These are phyloP conservation scores for Cynopterus sphinx DNA, from an alignment of 2,797 vertebrate genomes.

Conservation along the genomic window DNA sequence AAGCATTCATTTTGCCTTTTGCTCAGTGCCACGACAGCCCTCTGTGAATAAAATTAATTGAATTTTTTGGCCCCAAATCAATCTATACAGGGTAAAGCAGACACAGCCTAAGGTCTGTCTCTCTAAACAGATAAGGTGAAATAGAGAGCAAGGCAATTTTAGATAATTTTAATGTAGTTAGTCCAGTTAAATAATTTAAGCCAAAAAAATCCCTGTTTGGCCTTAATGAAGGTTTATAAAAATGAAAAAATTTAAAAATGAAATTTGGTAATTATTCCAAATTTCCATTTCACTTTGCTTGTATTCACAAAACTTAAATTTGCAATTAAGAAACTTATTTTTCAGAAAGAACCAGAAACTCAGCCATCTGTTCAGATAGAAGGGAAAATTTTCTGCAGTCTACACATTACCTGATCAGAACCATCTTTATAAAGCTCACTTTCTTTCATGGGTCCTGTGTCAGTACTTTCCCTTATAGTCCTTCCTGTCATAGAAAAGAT, in stretches of 20 bases:
- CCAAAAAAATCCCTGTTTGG: slow-evolving; percentile 53
- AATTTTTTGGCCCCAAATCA: slow-evolving; percentile 70
- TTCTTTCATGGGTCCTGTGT: background rate
- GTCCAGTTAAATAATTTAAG: slow-evolving; percentile 74
- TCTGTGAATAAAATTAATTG: slow-evolving; percentile 75
- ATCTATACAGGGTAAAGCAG: slow-evolving; percentile 63
- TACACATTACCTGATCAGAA: background rate
- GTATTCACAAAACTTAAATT: slow-evolving; percentile 41
- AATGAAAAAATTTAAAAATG: slow-evolving; percentile 66
- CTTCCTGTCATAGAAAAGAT: background rate
- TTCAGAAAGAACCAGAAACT: background rate
- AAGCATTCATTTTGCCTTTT: background rate
- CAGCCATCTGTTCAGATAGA: background rate
- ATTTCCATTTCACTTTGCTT: slow-evolving; percentile 59
- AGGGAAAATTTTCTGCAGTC: background rate
- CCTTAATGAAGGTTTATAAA: slow-evolving; percentile 60
- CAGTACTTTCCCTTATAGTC: background rate
- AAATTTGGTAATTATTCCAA: slow-evolving; percentile 44
- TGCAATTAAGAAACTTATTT: slow-evolving; percentile 40
- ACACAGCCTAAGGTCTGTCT: slow-evolving; percentile 70
- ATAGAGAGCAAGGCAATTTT: slow-evolving; percentile 68
- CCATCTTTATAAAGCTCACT: background rate
- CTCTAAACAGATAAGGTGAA: slow-evolving; percentile 73
- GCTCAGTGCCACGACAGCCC: slow-evolving; percentile 25
- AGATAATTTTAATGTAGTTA: slow-evolving; percentile 73